These are phyloP conservation scores for Coreoperca whiteheadi DNA, from an alignment of 2,113 vertebrate species.

Conservation along the genomic window DNA sequence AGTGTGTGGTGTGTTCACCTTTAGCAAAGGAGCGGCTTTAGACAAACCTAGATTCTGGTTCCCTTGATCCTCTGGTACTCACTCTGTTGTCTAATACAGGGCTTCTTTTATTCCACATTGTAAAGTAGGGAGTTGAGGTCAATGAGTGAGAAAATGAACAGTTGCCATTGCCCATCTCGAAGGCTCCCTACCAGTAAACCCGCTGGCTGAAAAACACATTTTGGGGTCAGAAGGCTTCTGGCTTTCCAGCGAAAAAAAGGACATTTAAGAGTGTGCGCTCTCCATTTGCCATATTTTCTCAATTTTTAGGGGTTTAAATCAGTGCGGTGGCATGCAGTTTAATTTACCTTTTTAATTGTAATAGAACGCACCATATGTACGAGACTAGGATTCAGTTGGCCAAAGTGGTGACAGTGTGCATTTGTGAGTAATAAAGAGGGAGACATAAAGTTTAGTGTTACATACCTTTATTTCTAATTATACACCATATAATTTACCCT, in stretches of 20 bases:
- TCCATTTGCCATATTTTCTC: constrained; percentile 47
- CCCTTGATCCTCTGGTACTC: constrained; percentile 25
- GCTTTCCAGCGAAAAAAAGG: constrained; percentile 21
- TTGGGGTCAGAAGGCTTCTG: constrained; percentile 42
- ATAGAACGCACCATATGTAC: constrained; percentile 26
- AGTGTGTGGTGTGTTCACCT: constrained; percentile 27
- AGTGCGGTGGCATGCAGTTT: constrained; percentile 26
- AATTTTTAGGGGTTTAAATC: constrained; percentile 43
- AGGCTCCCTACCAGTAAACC: constrained; percentile 61
- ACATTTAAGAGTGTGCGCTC: constrained; percentile 48
- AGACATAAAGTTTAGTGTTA: constrained; percentile 1
- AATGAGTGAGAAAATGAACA: constrained; percentile 79
- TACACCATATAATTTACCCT: constrained; percentile 36
- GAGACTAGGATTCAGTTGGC: constrained; percentile 22
- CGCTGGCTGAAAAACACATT: constrained; percentile 54
- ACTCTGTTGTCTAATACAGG: constrained; percentile 41
- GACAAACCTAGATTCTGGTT: constrained; percentile 16
- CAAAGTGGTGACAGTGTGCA: constrained; percentile 11
- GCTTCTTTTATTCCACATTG: constrained; percentile 59
- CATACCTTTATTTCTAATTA: constrained; percentile 40
- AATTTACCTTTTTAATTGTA: constrained; percentile 41
- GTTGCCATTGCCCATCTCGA: constrained; percentile 71
- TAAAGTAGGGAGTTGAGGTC: constrained; percentile 75
- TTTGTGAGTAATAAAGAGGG: not conserved
- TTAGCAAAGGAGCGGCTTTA: constrained; percentile 25